Evolutionary conservation across 1,140 invertebrate species (phyloP), one percentile per base, ranked within the genome.

Genomic region (Drosophila prosaltans): DNA sequence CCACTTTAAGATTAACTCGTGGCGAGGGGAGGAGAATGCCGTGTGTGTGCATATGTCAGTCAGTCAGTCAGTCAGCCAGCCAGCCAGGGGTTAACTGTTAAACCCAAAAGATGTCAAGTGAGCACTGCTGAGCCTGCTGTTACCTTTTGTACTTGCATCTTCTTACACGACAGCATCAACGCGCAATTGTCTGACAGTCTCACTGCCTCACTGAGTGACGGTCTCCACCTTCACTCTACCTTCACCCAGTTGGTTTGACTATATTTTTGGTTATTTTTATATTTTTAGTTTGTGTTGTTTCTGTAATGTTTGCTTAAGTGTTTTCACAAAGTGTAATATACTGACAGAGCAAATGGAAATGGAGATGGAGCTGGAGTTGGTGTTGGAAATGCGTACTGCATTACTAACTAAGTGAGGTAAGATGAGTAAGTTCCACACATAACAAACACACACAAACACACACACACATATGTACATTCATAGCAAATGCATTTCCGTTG

Each of bases 401-500:
- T 58, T 39, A 39, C 30, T 58, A 58, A 58, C n/a, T 58, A 58
- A 58, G 32, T 16, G 45, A 51, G 45, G 45, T 32, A 58, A 58
- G 16, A 16, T 58, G 32, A 58, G 57, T 58, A 58, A 39, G 30
- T 58, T 58, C 16, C 30, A 67, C 63, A 61, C 32, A 58, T 10
- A 57, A 4, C 11, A 67, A 62, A 61, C 30, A 57, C 26, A 57
- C n/a, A 11, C 16, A 16, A 16, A 16, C 55, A 32, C 26, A 30
- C 28, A 32, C 55, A 58, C 28, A 32, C 9, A 55, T 16, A n/a
- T n/a, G n/a, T n/a, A 26, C 28, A 55, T 6, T 2, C 30, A 32
- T 8, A 43, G 6, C 80, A 89, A 88, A 88, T 83, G 58, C 84
- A 89, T 84, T 88, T 58, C 57, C 57, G 57, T 58, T 58, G 57